A percentile compares a stretch with the other conserved stretches of the same genome.
phyloP scores from a whole-genome alignment of 2,113 vertebrate genomes.

The Laticauda laticaudata region DNA sequence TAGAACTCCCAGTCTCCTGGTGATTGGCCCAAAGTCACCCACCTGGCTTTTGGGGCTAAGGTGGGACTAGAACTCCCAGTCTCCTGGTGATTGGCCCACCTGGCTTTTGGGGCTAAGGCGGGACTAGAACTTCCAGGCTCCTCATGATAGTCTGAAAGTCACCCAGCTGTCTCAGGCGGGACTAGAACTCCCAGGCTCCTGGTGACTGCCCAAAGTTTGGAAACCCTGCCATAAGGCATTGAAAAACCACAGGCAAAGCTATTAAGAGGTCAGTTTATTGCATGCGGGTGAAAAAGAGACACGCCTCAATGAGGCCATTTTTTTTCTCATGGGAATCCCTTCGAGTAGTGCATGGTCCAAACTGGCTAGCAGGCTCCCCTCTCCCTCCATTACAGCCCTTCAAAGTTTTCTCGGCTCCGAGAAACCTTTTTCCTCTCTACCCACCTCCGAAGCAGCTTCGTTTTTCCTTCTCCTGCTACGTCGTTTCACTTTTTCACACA shows the following conservation, averaged over 20 bases:
- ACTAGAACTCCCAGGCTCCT: too few species aligned
- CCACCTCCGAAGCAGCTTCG: fast-evolving
- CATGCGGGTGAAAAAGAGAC: background rate
- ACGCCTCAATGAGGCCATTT: background rate
- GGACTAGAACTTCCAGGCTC: too few species aligned
- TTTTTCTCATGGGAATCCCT: background rate
- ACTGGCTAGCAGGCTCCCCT: background rate
- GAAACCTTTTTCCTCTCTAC: background rate
- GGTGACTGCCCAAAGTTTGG: too few species aligned
- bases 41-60: too few species aligned
- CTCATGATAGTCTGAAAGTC: too few species aligned
- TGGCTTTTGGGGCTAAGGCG: too few species aligned
- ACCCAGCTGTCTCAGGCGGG: too few species aligned
- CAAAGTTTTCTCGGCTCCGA: background rate
- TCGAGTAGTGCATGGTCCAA: background rate
- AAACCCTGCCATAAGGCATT: background rate
- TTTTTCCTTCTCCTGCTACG: background rate
- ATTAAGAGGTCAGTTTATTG: background rate
- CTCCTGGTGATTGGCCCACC: too few species aligned
- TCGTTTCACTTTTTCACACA: fast-evolving
- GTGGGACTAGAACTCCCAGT: too few species aligned
- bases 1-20: too few species aligned
- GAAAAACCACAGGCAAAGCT: background rate
- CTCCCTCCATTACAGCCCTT: background rate
- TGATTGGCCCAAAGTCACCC: too few species aligned